A percentile compares a stretch with the other conserved stretches of the same genome.
phyloP scores from a whole-genome alignment of 1,140 invertebrate genomes.

The Drosophila eugracilis region DNA sequence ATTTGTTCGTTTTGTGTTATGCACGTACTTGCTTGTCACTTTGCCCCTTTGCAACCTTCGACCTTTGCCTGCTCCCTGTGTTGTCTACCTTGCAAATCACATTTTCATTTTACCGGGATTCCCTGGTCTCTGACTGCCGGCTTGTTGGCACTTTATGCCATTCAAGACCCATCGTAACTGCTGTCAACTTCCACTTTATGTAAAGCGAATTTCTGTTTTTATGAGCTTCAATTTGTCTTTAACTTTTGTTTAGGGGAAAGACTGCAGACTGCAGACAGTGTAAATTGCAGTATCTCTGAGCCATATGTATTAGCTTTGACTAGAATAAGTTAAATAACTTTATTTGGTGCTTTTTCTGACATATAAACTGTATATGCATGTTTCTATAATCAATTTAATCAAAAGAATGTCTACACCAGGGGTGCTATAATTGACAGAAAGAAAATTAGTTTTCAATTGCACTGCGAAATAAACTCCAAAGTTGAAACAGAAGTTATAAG shows the following conservation, averaged over 20 bases:
- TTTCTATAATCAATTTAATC: no score
- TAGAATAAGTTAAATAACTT: no score
- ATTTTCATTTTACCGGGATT: slow-evolving; percentile 60
- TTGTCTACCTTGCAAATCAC: slow-evolving; percentile 58
- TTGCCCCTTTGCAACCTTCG: neutral
- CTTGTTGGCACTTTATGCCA: slow-evolving; percentile 74
- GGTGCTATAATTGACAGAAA: no score
- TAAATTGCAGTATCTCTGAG: no score
- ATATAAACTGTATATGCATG: no score
- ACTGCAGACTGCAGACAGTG: no score
- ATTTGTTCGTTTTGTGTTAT: slow-evolving; percentile 24
- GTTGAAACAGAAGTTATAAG: no score
- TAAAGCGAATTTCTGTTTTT: slow-evolving; percentile 24
- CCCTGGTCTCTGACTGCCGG: slow-evolving; percentile 16
- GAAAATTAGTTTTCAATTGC: no score
- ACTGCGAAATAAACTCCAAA: no score
- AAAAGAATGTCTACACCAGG: no score
- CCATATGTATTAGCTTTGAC: no score
- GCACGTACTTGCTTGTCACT: slow-evolving; percentile 38
- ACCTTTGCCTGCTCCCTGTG: slow-evolving; percentile 10
- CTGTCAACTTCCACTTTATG: slow-evolving; percentile 44
- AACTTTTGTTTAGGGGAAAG: neutral
- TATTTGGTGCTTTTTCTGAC: no score
- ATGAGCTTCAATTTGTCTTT: slow-evolving; percentile 12
- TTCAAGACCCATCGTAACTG: slow-evolving; percentile 65